Evolutionary conservation across 2,888 invertebrate genomes (phyloP).

Genomic region (Xylota sylvarum): DNA sequence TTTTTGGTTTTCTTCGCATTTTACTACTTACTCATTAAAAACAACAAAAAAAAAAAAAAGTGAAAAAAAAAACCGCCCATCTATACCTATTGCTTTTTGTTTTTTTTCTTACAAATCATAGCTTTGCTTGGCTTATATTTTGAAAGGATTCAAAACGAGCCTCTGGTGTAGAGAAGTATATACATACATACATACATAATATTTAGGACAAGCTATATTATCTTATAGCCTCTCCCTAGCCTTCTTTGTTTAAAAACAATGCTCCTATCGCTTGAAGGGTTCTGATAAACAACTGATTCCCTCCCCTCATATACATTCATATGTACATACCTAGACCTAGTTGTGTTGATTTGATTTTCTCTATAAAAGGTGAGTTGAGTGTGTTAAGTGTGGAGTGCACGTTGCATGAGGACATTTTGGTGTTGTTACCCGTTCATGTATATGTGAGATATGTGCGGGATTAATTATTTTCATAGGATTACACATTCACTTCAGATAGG

Average conservation of each 20-base stretch:
- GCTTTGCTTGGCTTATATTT: constrained; percentile 31
- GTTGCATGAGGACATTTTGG: constrained; percentile 7
- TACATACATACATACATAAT: background rate
- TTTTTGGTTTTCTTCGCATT: constrained; percentile 1
- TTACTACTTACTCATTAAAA: background rate
- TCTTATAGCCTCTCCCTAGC: background rate
- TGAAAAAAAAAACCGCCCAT: background rate
- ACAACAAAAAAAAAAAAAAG: background rate
- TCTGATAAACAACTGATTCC: background rate
- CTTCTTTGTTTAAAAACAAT: no score
- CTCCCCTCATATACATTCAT: no score
- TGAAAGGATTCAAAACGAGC: constrained; percentile 1
- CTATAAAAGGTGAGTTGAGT: background rate
- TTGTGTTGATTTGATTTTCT: background rate
- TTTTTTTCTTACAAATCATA: constrained; percentile 3
- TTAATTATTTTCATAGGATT: background rate
- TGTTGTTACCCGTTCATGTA: background rate
- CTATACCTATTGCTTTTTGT: background rate
- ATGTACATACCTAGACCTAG: background rate
- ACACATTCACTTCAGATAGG: background rate
- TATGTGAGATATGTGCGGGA: background rate
- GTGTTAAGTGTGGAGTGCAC: background rate
- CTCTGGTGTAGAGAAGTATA: background rate
- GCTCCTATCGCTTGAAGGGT: background rate
- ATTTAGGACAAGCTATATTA: no score